Conservation (phyloP, 2,888 invertebrate species). For the Mythimna lalbum region DNA sequence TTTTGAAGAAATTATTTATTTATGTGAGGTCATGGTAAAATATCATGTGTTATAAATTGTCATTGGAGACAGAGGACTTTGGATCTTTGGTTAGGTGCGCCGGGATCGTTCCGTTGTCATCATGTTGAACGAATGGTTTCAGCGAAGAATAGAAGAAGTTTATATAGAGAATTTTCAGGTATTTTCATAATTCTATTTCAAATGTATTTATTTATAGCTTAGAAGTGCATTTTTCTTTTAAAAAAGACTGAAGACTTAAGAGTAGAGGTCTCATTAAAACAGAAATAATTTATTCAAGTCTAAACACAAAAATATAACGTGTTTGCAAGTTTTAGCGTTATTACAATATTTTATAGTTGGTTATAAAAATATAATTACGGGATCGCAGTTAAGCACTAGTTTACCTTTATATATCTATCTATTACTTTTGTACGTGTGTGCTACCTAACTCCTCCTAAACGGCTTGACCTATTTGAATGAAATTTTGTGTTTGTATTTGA, state of each 20-base stretch:
- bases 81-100: conserved; percentile 78
- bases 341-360: background rate
- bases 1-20: conserved; percentile 90
- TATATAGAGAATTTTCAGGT: conserved; percentile 84
- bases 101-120: conserved; percentile 78
- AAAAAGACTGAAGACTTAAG: background rate
- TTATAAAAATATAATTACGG: background rate
- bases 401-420: no score
- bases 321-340: background rate
- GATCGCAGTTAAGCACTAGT: no score
- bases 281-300: background rate
- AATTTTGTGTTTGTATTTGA: no score
- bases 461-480: no score
- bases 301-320: background rate
- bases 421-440: no score
- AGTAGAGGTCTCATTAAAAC: background rate
- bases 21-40: conserved; percentile 84
- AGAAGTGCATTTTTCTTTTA: fast-evolving
- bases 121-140: conserved; percentile 90
- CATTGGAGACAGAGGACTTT: conserved; percentile 72
- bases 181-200: conserved; percentile 45
- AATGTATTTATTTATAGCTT: background rate
- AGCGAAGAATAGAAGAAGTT: conserved; percentile 81
- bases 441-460: no score
- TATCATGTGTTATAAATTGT: conserved; percentile 88